phyloP scores from a whole-genome alignment of 1,140 invertebrate genomes.

The Sminthurides bifidus region DNA sequence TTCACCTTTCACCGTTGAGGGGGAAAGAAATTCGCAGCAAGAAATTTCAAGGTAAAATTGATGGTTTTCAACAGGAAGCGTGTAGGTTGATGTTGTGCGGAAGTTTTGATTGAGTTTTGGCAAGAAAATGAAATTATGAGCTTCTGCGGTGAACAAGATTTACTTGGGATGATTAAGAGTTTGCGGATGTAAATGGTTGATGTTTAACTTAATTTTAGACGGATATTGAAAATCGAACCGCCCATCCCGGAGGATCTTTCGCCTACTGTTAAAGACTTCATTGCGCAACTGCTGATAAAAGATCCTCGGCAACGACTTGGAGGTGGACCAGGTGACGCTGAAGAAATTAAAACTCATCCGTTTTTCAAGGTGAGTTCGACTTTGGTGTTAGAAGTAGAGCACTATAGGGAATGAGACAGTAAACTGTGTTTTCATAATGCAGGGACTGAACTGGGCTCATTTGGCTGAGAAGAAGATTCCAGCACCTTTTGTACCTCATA shows the following conservation, averaged over 20 bases:
- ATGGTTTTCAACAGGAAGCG: not conserved
- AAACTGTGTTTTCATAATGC: slow-evolving; percentile 6
- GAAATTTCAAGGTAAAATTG: slow-evolving; percentile 68
- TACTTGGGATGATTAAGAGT: not conserved
- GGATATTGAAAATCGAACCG: slow-evolving; percentile 75
- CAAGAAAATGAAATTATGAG: not conserved
- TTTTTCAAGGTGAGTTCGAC: slow-evolving; percentile 55
- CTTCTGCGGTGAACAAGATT: not conserved
- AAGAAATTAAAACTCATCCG: slow-evolving; percentile 70
- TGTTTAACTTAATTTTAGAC: slow-evolving; percentile 37
- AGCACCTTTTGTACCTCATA: slow-evolving; percentile 70
- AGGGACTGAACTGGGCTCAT: slow-evolving; percentile 62
- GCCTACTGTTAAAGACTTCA: slow-evolving; percentile 50
- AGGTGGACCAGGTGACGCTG: slow-evolving; percentile 56
- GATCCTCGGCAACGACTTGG: slow-evolving; percentile 70
- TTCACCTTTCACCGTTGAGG: slow-evolving; percentile 87
- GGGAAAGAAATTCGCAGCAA: slow-evolving; percentile 78
- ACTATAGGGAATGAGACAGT: no score
- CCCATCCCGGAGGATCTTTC: slow-evolving; percentile 65
- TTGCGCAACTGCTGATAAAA: slow-evolving; percentile 67
- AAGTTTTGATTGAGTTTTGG: not conserved
- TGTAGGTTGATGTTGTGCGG: not conserved
- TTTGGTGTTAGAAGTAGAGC: not conserved
- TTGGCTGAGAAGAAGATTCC: slow-evolving; percentile 56
- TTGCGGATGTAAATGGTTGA: not conserved